These are phyloP conservation scores for Scaeva pyrastri DNA, from an alignment of 2,888 invertebrate species.

Conservation along the genomic window DNA sequence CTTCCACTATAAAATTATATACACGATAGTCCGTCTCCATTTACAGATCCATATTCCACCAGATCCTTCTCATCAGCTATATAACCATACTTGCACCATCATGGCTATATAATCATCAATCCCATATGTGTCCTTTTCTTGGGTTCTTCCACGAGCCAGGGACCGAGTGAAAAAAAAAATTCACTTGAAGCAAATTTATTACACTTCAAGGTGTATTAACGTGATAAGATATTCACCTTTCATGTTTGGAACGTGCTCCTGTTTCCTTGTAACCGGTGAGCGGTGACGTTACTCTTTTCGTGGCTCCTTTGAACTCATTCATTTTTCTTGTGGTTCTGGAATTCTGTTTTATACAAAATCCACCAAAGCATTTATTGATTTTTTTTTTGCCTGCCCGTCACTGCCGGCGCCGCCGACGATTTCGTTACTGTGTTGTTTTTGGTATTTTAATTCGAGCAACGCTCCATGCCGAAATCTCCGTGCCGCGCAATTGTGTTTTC, in stretches of 20 bases:
- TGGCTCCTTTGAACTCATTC: not conserved
- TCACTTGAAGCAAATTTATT: slow-evolving; percentile 74
- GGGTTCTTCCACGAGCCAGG: not conserved
- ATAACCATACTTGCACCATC: not conserved
- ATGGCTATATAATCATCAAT: slow-evolving; percentile 18
- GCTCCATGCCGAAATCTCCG: too few relatives aligned
- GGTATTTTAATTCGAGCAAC: slow-evolving; percentile 55
- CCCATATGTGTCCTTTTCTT: slow-evolving; percentile 45
- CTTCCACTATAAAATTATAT: too few relatives aligned
- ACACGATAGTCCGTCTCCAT: not conserved
- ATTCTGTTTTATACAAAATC: not conserved
- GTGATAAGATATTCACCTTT: slow-evolving; percentile 75
- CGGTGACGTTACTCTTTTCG: slow-evolving; percentile 2
- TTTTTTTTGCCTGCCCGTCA: slow-evolving; percentile 19
- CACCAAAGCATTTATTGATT: slow-evolving; percentile 54
- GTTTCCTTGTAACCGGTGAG: slow-evolving; percentile 30
- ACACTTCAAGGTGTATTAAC: slow-evolving; percentile 75
- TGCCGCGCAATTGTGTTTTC: slow-evolving; percentile 52
- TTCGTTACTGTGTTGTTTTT: slow-evolving; percentile 36
- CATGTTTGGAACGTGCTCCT: slow-evolving; percentile 67
- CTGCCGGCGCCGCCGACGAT: too few relatives aligned
- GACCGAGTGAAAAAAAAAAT: slow-evolving; percentile 19
- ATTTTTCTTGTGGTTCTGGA: not conserved
- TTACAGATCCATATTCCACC: not conserved
- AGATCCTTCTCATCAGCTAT: not conserved